phyloP scores from a whole-genome alignment of 2,888 invertebrate genomes.

The Eulithis prunata region DNA sequence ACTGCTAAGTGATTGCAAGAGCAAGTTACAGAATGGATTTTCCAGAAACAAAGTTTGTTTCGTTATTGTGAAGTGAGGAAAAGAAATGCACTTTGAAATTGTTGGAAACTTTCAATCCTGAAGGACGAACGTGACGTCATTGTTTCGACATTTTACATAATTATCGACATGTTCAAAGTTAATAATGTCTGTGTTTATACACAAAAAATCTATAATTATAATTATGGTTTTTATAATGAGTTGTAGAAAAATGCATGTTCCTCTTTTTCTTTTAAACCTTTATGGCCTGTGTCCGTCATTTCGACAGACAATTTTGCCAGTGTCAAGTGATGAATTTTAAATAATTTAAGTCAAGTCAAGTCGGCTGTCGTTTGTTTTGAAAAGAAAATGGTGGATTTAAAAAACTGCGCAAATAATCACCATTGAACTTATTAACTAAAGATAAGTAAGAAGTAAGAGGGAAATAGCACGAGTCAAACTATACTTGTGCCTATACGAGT shows the following conservation, averaged over 20 bases:
- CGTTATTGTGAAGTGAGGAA: not conserved
- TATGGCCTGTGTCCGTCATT: no score
- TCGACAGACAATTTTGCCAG: no score
- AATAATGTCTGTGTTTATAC: no score
- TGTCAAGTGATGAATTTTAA: no score
- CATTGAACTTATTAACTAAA: conserved; percentile 4
- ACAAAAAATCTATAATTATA: no score
- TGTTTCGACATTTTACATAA: not conserved
- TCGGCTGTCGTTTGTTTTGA: no score
- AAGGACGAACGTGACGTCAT: not conserved
- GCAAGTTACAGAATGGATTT: conserved; percentile 14
- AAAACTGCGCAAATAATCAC: not conserved
- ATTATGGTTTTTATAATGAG: no score
- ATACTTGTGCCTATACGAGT: conserved; percentile 36
- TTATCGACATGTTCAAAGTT: no score
- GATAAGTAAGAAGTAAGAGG: conserved; percentile 17
- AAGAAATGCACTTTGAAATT: not conserved
- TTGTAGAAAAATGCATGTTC: no score
- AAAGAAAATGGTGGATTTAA: no score
- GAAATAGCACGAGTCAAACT: conserved; percentile 32
- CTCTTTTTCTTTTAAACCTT: no score
- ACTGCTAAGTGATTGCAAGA: conserved; percentile 5
- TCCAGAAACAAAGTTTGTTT: conserved; percentile 12
- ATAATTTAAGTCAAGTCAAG: no score
- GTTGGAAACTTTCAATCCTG: not conserved